Percentiles rank a stretch among this genome's conserved stretches.
Evolutionary conservation across 2,797 vertebrate genomes (phyloP).

Genomic region (Acanthornis magna): DNA sequence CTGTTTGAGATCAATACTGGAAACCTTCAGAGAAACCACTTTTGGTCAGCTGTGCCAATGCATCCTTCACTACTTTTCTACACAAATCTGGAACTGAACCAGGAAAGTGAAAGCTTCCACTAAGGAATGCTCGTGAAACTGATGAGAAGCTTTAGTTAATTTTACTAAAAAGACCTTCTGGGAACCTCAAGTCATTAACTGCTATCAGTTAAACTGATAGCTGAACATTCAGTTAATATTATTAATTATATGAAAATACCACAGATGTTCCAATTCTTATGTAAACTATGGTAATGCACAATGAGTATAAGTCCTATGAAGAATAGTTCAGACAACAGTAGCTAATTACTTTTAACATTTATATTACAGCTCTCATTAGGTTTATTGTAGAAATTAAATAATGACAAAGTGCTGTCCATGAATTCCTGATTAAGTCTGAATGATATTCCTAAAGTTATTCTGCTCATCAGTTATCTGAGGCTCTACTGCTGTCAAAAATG

Average conservation of each 20-base stretch:
- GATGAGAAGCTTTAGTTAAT: constrained; percentile 50
- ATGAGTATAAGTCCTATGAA: constrained; percentile 18
- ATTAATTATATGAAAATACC: constrained; percentile 57
- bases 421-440: constrained; percentile 62
- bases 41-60: background rate
- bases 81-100: background rate
- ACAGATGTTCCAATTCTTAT: constrained; percentile 6
- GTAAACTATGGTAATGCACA: background rate
- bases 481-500: background rate
- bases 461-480: background rate
- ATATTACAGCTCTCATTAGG: constrained; percentile 68
- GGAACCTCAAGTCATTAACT: constrained; percentile 26
- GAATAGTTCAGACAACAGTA: constrained; percentile 44
- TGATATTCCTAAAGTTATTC: background rate
- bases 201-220: constrained; percentile 57
- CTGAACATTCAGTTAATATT: constrained; percentile 60
- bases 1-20: background rate
- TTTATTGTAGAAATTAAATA: constrained; percentile 68
- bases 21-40: background rate
- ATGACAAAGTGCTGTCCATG: constrained; percentile 42
- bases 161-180: constrained; percentile 52
- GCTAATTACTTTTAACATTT: constrained; percentile 53
- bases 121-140: background rate
- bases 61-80: background rate
- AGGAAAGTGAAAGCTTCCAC: background rate